phyloP scores from a whole-genome alignment of 2,113 vertebrate species.

The Vulpes vulpes region DNA sequence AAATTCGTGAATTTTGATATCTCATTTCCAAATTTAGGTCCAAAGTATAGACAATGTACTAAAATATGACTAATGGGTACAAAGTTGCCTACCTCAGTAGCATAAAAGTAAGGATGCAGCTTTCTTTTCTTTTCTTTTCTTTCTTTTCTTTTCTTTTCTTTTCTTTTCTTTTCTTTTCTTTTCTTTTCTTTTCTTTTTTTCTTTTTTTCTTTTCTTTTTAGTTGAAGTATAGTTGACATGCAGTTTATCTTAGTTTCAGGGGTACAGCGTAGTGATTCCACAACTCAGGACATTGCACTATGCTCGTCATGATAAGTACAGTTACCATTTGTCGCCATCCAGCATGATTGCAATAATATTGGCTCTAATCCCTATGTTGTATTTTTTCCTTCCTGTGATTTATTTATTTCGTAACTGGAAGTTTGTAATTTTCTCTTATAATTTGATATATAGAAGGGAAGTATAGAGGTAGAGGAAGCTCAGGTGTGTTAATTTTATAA shows the following conservation, averaged over 20 bases:
- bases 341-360: neutral
- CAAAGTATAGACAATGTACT: neutral
- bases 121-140: too few relatives aligned
- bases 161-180: too few relatives aligned
- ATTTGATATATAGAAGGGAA: neutral
- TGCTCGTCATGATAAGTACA: neutral
- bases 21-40: neutral
- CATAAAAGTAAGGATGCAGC: neutral
- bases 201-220: too few relatives aligned
- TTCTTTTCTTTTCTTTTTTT: too few relatives aligned
- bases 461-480: neutral
- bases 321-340: neutral
- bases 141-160: too few relatives aligned
- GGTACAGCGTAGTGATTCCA: neutral
- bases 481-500: neutral
- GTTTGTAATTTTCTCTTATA: neutral
- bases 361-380: neutral
- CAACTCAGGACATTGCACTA: neutral
- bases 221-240: neutral
- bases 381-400: neutral
- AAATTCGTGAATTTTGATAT: neutral
- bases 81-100: neutral
- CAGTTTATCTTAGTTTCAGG: neutral
- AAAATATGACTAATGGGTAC: neutral
- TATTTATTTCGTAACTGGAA: neutral